Conservation (phyloP, 2,113 vertebrate species). For the Limnothrissa miodon region DNA sequence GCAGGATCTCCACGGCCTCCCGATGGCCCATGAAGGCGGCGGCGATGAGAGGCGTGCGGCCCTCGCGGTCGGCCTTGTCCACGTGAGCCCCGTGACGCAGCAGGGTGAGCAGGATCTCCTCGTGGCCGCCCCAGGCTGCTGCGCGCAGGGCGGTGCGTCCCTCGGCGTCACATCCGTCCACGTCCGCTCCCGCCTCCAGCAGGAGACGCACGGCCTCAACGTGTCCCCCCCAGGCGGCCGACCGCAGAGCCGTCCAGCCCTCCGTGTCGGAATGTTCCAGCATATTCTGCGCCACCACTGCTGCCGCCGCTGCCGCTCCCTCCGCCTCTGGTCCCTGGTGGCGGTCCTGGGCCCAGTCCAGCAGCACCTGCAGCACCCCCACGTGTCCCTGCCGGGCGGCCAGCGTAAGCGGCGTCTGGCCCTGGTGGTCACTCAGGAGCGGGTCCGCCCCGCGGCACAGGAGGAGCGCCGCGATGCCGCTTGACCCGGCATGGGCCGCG, state of each 20-base stretch:
- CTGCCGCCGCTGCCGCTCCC: no score
- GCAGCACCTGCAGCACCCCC: constrained; percentile 60
- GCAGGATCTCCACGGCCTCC: constrained; percentile 67
- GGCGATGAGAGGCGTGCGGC: constrained; percentile 74
- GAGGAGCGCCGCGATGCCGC: constrained; percentile 61
- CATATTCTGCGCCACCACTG: constrained; percentile 40
- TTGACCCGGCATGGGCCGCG: constrained; percentile 66
- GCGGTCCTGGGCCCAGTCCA: constrained; percentile 63
- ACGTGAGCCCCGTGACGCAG: constrained; percentile 65
- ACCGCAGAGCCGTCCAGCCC: constrained; percentile 78
- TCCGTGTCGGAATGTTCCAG: constrained; percentile 72
- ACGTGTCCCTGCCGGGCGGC: constrained; percentile 71
- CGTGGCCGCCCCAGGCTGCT: constrained; percentile 77
- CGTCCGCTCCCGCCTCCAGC: constrained; percentile 70
- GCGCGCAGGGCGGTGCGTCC: constrained; percentile 76
- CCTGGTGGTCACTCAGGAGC: constrained; percentile 66
- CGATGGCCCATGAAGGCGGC: constrained; percentile 79
- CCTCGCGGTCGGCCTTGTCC: constrained; percentile 69
- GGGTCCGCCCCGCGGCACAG: constrained; percentile 66
- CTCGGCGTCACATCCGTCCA: constrained; percentile 71
- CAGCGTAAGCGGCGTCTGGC: constrained; percentile 72
- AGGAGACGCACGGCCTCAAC: constrained; percentile 64
- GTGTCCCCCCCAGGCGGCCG: constrained; percentile 76
- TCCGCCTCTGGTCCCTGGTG: constrained; percentile 25
- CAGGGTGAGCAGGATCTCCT: constrained; percentile 69